These are phyloP conservation scores for Xiphophorus hellerii DNA, from an alignment of 2,113 vertebrate genomes.

Conservation along the genomic window DNA sequence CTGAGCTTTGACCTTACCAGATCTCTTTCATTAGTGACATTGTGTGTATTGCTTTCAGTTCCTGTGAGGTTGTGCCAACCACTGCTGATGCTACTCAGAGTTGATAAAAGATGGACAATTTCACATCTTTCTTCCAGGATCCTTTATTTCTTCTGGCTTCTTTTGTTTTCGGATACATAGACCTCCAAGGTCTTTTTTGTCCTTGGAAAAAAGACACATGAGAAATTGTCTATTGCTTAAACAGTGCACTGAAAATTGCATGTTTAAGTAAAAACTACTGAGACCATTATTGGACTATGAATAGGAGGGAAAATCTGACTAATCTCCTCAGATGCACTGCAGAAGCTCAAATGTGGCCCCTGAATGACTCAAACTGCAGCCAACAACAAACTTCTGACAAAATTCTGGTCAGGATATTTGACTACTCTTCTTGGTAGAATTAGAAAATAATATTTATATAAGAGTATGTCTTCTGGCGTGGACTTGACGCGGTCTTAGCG, in stretches of 20 bases:
- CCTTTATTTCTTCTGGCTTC: slow-evolving; percentile 46
- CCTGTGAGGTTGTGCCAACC: slow-evolving; percentile 49
- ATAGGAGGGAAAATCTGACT: background rate
- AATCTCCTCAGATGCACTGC: background rate
- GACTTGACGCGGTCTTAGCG: too few species aligned
- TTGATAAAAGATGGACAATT: slow-evolving; percentile 64
- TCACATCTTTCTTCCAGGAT: slow-evolving; percentile 34
- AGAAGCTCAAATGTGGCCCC: background rate
- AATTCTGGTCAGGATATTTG: background rate
- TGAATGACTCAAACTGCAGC: too few species aligned
- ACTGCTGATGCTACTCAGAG: slow-evolving; percentile 47
- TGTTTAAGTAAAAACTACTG: background rate
- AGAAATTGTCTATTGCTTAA: too few species aligned
- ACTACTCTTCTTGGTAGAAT: background rate
- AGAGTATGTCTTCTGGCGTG: background rate
- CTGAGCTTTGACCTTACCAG: slow-evolving; percentile 62
- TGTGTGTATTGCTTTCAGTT: slow-evolving; percentile 35
- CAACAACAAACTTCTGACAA: background rate
- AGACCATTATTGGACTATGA: background rate
- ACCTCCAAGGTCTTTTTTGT: too few species aligned
- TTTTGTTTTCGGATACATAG: slow-evolving; percentile 41
- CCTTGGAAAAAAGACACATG: too few species aligned
- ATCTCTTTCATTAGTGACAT: slow-evolving; percentile 61
- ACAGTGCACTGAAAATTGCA: too few species aligned
- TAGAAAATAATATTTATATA: background rate